Evolutionary conservation across 2,888 invertebrate species (phyloP).

Genomic region (Sussaba pulchella): DNA sequence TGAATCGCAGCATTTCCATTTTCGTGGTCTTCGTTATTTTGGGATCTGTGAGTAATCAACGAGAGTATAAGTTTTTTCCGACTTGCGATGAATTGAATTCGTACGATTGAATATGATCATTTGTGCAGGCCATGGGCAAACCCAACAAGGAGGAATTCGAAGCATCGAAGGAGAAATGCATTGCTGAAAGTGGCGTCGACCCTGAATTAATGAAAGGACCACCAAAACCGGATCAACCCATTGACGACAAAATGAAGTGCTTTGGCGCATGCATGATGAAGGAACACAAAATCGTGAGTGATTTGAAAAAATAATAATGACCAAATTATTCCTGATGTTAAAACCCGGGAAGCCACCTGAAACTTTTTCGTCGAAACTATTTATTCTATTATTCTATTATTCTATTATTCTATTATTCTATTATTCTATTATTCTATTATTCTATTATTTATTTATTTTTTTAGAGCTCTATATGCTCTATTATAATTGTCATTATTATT

Average conservation of each 20-base stretch:
- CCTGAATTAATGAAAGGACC: not conserved
- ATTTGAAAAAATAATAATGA: not conserved
- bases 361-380: no score
- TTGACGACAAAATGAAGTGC: slow-evolving; percentile 59
- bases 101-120: slow-evolving; percentile 16
- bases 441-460: no score
- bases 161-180: slow-evolving; percentile 39
- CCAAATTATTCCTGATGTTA: no score
- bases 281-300: slow-evolving; percentile 53
- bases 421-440: no score
- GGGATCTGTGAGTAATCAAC: slow-evolving; percentile 42
- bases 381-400: no score
- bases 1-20: slow-evolving; percentile 16
- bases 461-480: no score
- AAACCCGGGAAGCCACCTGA: no score
- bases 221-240: not conserved
- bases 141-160: slow-evolving; percentile 10
- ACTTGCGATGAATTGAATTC: not conserved
- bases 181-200: slow-evolving; percentile 44
- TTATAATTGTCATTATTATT: no score
- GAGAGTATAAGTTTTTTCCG: no score
- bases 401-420: no score
- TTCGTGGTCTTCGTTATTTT: slow-evolving; percentile 46
- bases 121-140: slow-evolving; percentile 4
- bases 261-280: slow-evolving; percentile 66